Percentiles rank a stretch among this genome's conserved stretches.
Evolutionary conservation across 1,140 invertebrate species (phyloP).

Genomic region (Arctopsyche grandis): DNA sequence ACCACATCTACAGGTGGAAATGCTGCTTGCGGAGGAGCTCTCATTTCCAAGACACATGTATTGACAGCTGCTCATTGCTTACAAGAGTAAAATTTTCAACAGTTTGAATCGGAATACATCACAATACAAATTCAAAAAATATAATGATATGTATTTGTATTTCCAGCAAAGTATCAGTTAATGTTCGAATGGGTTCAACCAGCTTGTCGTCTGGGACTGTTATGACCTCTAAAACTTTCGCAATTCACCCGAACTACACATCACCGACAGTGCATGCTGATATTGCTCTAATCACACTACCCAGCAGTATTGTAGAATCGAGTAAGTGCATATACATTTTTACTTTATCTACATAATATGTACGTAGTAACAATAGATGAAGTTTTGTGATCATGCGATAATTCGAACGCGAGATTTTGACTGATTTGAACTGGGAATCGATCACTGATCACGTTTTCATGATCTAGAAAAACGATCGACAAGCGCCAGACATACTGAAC

Average conservation of each 20-base stretch:
- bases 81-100: constrained; percentile 49
- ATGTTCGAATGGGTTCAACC: constrained; percentile 33
- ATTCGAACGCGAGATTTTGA: no score
- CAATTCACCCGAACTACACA: constrained; percentile 37
- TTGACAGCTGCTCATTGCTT: constrained; percentile 66
- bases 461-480: no score
- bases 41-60: constrained; percentile 62
- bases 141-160: neutral
- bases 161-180: neutral
- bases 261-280: constrained; percentile 39
- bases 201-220: constrained; percentile 30
- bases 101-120: neutral
- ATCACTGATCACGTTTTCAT: no score
- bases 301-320: neutral
- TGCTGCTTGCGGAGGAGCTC: constrained; percentile 61
- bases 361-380: no score
- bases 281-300: constrained; percentile 41
- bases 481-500: no score
- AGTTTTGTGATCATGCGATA: no score
- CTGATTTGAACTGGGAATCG: no score
- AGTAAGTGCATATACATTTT: no score
- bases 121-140: neutral
- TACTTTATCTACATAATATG: no score
- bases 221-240: neutral
- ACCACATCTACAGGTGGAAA: constrained; percentile 43